These are phyloP conservation scores for Zootermopsis nevadensis DNA, from an alignment of 2,888 invertebrate species.

Conservation along the genomic window DNA sequence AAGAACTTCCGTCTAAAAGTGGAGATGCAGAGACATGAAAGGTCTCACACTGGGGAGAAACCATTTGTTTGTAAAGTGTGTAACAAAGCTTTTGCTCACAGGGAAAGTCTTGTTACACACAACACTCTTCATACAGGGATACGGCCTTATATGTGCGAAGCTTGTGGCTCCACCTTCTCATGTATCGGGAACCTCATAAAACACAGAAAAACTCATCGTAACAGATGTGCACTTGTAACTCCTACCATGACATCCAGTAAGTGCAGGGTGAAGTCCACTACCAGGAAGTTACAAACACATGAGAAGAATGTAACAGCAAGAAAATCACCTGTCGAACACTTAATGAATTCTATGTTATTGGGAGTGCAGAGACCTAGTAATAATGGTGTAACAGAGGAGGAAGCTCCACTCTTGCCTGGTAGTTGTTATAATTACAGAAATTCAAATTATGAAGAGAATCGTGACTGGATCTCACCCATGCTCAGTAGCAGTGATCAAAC, in stretches of 20 bases:
- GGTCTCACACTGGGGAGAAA: slow-evolving; percentile 65
- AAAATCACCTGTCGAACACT: not conserved
- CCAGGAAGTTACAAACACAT: not conserved
- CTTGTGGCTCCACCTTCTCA: slow-evolving; percentile 64
- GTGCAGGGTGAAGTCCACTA: not conserved
- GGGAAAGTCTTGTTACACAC: slow-evolving; percentile 65
- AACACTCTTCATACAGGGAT: slow-evolving; percentile 64
- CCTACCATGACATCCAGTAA: not conserved
- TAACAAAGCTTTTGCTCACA: slow-evolving; percentile 63
- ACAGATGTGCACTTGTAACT: slow-evolving; percentile 26
- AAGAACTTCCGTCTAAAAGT: slow-evolving; percentile 61
- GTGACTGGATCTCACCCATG: slow-evolving; percentile 21
- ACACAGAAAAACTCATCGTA: slow-evolving; percentile 46
- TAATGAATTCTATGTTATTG: not conserved
- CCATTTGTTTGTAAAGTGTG: slow-evolving; percentile 65
- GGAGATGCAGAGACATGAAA: slow-evolving; percentile 61
- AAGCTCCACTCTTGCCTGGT: not conserved
- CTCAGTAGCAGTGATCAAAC: not conserved
- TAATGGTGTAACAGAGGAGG: not conserved
- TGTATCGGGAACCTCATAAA: slow-evolving; percentile 56
- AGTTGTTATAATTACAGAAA: slow-evolving; percentile 49
- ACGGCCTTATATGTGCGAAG: slow-evolving; percentile 65
- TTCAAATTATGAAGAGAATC: slow-evolving; percentile 56
- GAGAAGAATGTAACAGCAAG: not conserved
- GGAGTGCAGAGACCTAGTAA: not conserved